These are phyloP conservation scores for Scelioninae gen. 1 DNA, from an alignment of 2,888 invertebrate species.

Conservation along the genomic window DNA sequence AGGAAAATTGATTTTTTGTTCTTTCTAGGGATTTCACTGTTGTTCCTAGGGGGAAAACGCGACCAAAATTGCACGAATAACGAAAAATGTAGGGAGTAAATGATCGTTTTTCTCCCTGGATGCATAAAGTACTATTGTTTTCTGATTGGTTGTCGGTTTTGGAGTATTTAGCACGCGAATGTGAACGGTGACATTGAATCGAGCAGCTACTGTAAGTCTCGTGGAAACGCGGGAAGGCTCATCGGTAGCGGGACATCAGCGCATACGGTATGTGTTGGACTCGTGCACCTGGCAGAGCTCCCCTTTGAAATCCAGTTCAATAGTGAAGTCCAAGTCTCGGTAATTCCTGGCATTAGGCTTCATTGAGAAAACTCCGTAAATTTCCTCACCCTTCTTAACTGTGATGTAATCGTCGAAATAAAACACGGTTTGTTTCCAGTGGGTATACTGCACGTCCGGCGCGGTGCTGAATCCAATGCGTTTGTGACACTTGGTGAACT, in stretches of 20 bases:
- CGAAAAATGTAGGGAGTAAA: too few relatives aligned
- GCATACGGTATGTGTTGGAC: conserved; percentile 95
- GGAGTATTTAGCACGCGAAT: conserved; percentile 48
- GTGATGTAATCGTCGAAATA: conserved; percentile 99
- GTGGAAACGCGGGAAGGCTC: conserved; percentile 57
- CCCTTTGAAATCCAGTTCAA: conserved; percentile 96
- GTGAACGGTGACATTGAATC: conserved; percentile 48
- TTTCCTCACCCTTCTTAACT: conserved; percentile 97
- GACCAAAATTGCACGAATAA: too few relatives aligned
- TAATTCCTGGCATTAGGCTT: conserved; percentile 98
- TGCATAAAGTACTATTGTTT: neutral
- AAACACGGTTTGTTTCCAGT: conserved; percentile 99
- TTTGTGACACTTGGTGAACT: conserved; percentile 99
- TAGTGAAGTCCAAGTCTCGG: conserved; percentile 97
- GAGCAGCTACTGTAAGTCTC: conserved; percentile 63
- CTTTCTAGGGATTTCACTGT: too few relatives aligned
- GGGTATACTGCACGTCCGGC: conserved; percentile 98
- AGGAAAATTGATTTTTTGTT: too few relatives aligned
- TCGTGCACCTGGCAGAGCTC: conserved; percentile 93
- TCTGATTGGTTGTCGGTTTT: conserved; percentile 34
- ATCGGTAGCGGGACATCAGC: conserved; percentile 85
- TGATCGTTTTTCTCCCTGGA: neutral
- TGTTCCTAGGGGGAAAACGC: too few relatives aligned
- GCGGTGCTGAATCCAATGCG: conserved; percentile 99
- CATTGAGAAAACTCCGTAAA: conserved; percentile 96